phyloP scores from a whole-genome alignment of 2,888 invertebrate species.

The Enchytraeus crypticus region DNA sequence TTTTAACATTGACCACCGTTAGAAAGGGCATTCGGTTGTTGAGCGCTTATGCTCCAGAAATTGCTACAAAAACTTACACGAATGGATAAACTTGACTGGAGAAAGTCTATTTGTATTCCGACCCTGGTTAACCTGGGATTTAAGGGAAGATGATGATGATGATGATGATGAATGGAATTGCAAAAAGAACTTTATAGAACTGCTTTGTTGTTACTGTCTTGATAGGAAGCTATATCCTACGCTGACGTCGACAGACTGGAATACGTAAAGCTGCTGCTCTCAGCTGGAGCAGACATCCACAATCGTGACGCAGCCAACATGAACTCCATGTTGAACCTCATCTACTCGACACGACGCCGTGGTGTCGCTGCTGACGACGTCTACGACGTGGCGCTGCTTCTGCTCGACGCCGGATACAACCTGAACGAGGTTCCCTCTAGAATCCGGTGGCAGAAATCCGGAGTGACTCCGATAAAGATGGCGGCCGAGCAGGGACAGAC shows the following conservation, averaged over 20 bases:
- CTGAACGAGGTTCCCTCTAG: slow-evolving; percentile 6
- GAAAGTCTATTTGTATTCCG: no score
- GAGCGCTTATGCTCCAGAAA: no score
- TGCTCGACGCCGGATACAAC: slow-evolving; percentile 13
- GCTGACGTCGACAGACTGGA: slow-evolving; percentile 11
- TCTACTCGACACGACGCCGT: slow-evolving; percentile 5
- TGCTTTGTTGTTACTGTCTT: no score
- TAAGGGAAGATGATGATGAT: no score
- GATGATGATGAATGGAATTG: no score
- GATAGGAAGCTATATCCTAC: slow-evolving; percentile 16
- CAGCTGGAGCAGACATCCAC: slow-evolving; percentile 4
- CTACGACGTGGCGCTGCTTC: slow-evolving; percentile 6
- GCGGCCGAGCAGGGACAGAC: slow-evolving; percentile 17
- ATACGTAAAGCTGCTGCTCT: slow-evolving; percentile 15
- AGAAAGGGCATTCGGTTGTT: no score
- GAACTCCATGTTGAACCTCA: slow-evolving; percentile 14
- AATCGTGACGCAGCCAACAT: slow-evolving; percentile 10
- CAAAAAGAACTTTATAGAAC: neutral
- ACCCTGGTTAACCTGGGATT: no score
- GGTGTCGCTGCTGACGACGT: slow-evolving; percentile 6
- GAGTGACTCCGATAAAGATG: slow-evolving; percentile 19
- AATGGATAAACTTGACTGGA: no score
- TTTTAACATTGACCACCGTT: no score
- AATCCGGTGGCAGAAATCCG: slow-evolving; percentile 12
- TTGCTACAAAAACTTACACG: no score